Evolutionary conservation across 2,113 vertebrate species (phyloP).

Genomic region (Syrrhaptes paradoxus): DNA sequence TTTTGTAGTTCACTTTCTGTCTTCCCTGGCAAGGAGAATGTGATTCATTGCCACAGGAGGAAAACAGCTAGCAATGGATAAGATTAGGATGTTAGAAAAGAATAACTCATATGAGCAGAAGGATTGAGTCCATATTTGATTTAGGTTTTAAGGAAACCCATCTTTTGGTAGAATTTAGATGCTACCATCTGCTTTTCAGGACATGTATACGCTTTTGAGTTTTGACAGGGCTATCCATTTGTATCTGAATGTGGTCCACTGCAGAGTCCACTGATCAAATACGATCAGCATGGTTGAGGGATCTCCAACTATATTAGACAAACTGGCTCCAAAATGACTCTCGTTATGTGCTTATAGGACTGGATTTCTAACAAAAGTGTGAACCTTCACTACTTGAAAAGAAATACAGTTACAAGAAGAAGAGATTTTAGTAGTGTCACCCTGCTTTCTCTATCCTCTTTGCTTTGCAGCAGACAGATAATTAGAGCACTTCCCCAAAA

Average conservation of each 20-base stretch:
- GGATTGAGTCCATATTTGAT: background rate
- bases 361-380: background rate
- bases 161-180: background rate
- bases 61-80: background rate
- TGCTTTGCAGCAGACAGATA: background rate
- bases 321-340: background rate
- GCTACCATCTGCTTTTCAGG: background rate
- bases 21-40: background rate
- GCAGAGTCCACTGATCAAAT: background rate
- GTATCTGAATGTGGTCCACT: background rate
- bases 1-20: background rate
- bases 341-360: background rate
- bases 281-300: background rate
- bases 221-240: background rate
- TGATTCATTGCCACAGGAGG: background rate
- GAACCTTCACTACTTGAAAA: background rate
- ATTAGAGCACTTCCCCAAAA: background rate
- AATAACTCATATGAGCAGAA: background rate
- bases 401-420: background rate
- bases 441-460: background rate
- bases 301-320: background rate
- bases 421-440: background rate
- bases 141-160: background rate
- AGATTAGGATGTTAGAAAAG: background rate
- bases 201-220: background rate